Conservation (phyloP, 2,888 invertebrate genomes). For the Cephus pygmeus region DNA sequence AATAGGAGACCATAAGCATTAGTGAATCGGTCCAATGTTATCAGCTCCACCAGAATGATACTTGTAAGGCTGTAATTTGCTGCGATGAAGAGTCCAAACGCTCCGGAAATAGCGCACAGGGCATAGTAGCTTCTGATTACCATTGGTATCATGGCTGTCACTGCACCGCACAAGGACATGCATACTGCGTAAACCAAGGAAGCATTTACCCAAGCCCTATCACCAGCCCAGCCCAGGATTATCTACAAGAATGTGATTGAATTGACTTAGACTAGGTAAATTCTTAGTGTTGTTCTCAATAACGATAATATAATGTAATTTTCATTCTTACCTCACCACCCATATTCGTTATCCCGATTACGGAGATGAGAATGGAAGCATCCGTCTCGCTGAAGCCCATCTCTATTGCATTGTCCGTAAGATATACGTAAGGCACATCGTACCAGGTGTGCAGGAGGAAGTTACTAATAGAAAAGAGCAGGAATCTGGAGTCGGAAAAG, state of each 20-base stretch:
- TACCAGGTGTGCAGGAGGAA: conserved; percentile 92
- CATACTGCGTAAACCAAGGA: conserved; percentile 84
- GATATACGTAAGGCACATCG: conserved; percentile 93
- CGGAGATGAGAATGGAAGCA: conserved; percentile 84
- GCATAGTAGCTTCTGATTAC: conserved; percentile 69
- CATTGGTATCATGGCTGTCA: conserved; percentile 76
- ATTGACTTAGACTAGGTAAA: neutral
- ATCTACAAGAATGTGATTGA: conserved; percentile 69
- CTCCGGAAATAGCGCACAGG: conserved; percentile 76
- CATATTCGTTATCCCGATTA: conserved; percentile 90
- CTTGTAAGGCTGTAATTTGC: conserved; percentile 93
- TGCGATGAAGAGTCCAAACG: conserved; percentile 90
- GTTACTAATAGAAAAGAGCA: conserved; percentile 87
- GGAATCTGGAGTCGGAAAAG: conserved; percentile 79
- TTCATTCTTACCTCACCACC: conserved; percentile 79
- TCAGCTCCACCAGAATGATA: conserved; percentile 89
- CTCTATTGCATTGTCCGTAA: conserved; percentile 82
- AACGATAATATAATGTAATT: neutral
- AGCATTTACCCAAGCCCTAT: conserved; percentile 81
- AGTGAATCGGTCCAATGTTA: conserved; percentile 90
- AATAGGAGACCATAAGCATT: conserved; percentile 90
- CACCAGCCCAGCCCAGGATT: conserved; percentile 88
- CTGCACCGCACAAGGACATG: conserved; percentile 79
- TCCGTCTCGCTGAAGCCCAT: conserved; percentile 79
- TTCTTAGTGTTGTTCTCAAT: neutral